phyloP scores from a whole-genome alignment of 2,888 invertebrate species.

The Teleiodes luculella region DNA sequence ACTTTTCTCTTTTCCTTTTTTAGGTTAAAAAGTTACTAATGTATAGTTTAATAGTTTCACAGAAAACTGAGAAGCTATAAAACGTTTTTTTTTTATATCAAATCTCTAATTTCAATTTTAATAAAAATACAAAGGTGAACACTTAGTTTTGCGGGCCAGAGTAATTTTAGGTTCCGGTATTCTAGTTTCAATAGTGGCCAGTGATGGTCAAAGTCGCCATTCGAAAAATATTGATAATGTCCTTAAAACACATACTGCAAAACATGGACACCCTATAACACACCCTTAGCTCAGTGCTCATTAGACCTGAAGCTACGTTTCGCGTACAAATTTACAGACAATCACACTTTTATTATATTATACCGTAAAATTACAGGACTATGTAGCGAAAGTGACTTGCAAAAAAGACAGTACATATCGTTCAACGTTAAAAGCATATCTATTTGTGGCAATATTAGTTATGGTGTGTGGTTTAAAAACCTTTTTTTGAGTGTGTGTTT shows the following conservation, averaged over 20 bases:
- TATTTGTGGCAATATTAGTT: background rate
- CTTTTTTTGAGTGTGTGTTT: too few species aligned
- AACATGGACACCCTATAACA: background rate
- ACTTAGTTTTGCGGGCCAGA: too few species aligned
- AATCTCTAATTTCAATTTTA: too few species aligned
- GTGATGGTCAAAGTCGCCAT: too few species aligned
- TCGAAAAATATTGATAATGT: background rate
- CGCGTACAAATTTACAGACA: background rate
- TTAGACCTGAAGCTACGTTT: background rate
- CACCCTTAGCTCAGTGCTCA: background rate
- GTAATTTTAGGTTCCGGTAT: too few species aligned
- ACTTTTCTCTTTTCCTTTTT: too few species aligned
- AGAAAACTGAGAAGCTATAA: too few species aligned
- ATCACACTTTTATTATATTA: background rate
- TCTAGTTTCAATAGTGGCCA: too few species aligned
- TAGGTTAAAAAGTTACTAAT: too few species aligned
- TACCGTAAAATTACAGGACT: background rate
- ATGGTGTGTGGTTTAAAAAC: background rate
- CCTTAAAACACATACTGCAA: background rate
- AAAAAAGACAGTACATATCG: background rate
- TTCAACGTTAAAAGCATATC: background rate
- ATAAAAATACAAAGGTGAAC: too few species aligned
- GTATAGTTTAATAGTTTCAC: too few species aligned
- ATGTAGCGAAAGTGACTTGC: background rate
- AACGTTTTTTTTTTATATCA: too few species aligned